A percentile compares a stretch with the other conserved stretches of the same genome.
These are phyloP conservation scores for Apteryx owenii DNA, from an alignment of 2,113 vertebrate genomes.

Conservation along the genomic window DNA sequence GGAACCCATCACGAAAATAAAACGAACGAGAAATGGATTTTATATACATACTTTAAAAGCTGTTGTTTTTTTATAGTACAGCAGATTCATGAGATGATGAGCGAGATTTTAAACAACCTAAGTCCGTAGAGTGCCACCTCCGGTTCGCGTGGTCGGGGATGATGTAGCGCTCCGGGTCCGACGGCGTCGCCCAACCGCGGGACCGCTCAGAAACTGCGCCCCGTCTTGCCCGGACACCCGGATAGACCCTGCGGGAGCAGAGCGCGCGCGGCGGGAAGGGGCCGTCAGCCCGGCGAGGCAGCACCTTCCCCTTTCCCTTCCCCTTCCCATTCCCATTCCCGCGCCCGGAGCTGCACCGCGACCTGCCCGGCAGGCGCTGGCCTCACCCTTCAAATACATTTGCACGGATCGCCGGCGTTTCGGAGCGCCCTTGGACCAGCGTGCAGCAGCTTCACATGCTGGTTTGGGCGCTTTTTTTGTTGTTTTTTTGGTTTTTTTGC, in stretches of 20 bases:
- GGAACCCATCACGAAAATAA: constrained; percentile 79
- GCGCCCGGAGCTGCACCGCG: no score
- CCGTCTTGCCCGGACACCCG: constrained; percentile 94
- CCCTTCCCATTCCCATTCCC: no score
- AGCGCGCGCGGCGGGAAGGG: not conserved
- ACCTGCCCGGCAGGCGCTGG: no score
- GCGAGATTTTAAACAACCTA: constrained; percentile 77
- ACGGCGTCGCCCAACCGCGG: constrained; percentile 91
- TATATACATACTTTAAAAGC: constrained; percentile 88
- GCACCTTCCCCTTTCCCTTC: no score
- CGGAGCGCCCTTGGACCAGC: no score
- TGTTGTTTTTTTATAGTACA: constrained; percentile 91
- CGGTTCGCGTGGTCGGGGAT: constrained; percentile 68
- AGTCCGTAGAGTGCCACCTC: constrained; percentile 85
- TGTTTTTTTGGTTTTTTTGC: no score
- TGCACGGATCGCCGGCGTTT: no score
- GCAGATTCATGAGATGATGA: constrained; percentile 97
- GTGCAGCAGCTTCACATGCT: no score
- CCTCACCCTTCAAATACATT: no score
- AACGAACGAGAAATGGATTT: constrained; percentile 82
- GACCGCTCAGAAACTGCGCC: constrained; percentile 94
- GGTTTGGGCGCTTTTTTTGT: no score
- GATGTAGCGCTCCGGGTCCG: constrained; percentile 90
- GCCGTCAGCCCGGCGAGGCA: no score
- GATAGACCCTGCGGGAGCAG: constrained; percentile 84